Conservation (phyloP, 2,888 invertebrate species). For the Trichogramma dendrolimi region DNA sequence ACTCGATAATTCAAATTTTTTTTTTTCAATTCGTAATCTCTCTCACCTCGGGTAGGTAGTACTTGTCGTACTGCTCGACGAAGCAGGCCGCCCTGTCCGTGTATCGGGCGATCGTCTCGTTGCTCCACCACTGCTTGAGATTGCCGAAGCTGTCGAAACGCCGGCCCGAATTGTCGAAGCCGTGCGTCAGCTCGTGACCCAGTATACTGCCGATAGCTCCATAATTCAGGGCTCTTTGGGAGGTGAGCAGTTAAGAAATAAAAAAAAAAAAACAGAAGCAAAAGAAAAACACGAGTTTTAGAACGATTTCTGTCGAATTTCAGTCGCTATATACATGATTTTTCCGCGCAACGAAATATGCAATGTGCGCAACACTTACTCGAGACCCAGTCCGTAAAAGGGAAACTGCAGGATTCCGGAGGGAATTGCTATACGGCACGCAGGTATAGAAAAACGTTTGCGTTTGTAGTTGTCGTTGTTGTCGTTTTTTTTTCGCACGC, state of each 20-base stretch:
- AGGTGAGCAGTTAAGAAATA: not conserved
- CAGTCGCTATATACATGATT: not conserved
- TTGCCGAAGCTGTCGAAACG: conserved; percentile 83
- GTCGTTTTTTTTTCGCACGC: too few species aligned
- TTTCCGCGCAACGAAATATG: not conserved
- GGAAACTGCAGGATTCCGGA: conserved; percentile 80
- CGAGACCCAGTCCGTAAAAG: conserved; percentile 77
- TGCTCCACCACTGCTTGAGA: conserved; percentile 86
- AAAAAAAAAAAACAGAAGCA: not conserved
- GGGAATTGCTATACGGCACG: conserved; percentile 67
- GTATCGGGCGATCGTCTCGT: conserved; percentile 70
- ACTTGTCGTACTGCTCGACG: conserved; percentile 74
- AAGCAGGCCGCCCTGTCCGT: conserved; percentile 77
- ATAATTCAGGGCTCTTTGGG: conserved; percentile 71
- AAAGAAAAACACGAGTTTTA: not conserved
- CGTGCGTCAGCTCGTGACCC: conserved; percentile 68
- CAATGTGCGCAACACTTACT: conserved; percentile 60
- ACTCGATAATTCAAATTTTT: not conserved
- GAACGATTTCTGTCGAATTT: not conserved
- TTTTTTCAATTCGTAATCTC: not conserved
- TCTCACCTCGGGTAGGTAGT: conserved; percentile 60
- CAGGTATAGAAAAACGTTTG: conserved; percentile 33
- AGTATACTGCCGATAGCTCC: conserved; percentile 75
- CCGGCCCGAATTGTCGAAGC: conserved; percentile 65
- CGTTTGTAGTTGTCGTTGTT: not conserved